Conservation (phyloP, 2,888 invertebrate species). For the Neoaliturus tenellus region DNA sequence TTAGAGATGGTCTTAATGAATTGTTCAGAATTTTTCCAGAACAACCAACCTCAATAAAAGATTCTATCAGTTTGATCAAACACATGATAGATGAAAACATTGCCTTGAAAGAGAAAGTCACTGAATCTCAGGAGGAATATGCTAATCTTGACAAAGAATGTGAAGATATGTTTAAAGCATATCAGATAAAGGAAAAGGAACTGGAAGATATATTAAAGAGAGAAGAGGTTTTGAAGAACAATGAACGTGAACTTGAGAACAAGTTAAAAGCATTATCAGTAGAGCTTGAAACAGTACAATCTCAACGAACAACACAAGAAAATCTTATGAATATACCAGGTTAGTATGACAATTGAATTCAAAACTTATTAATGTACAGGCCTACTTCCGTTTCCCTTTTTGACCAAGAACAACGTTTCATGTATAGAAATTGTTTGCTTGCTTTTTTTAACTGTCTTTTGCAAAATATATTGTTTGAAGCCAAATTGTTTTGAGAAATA, state of each 20-base stretch:
- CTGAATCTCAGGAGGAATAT: constrained; percentile 32
- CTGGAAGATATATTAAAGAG: constrained; percentile 29
- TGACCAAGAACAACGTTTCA: too few relatives aligned
- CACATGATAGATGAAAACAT: background rate
- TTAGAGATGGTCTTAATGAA: background rate
- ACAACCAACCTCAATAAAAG: background rate
- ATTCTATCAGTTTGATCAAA: background rate
- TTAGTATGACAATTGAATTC: too few relatives aligned
- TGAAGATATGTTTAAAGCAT: constrained; percentile 26
- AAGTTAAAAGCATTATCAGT: background rate
- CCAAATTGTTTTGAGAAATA: too few relatives aligned
- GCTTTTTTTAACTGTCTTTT: too few relatives aligned
- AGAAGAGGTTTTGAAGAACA: background rate
- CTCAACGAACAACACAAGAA: background rate
- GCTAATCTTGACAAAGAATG: constrained; percentile 32
- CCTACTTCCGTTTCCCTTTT: too few relatives aligned
- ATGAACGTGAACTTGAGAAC: background rate
- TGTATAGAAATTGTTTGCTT: too few relatives aligned
- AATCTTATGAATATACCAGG: background rate
- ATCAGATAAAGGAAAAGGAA: constrained; percentile 12
- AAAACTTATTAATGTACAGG: too few relatives aligned
- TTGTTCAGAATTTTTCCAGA: background rate
- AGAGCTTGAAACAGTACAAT: background rate
- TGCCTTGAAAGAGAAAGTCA: background rate
- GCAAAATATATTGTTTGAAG: too few relatives aligned